Evolutionary conservation across 2,888 invertebrate genomes (phyloP).

Genomic region (Drosophila siamana): DNA sequence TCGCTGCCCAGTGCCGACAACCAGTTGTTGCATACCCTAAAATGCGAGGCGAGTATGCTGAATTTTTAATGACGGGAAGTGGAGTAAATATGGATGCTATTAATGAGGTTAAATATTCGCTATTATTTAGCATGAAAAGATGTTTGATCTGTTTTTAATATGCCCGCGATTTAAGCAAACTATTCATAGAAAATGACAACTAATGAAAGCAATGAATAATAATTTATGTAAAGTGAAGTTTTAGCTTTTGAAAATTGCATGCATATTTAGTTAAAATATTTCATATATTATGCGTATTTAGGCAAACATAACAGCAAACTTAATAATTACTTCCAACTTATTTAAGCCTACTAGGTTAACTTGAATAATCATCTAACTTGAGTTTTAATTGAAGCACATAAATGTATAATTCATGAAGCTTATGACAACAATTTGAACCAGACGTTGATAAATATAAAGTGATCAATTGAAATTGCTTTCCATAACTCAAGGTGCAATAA

Average conservation of each 20-base stretch:
- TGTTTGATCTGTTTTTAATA: background rate
- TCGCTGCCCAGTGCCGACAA: constrained; percentile 49
- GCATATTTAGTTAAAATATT: background rate
- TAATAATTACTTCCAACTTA: too few relatives aligned
- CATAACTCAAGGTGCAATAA: too few relatives aligned
- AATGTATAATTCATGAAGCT: too few relatives aligned
- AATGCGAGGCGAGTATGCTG: background rate
- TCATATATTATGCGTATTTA: background rate
- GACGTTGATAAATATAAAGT: too few relatives aligned
- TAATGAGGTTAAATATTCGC: background rate
- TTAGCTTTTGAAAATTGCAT: background rate
- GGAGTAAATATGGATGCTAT: background rate
- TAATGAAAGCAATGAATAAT: too few relatives aligned
- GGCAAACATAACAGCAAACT: too few relatives aligned
- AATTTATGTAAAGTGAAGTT: background rate
- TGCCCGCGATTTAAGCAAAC: too few relatives aligned
- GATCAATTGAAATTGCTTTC: background rate
- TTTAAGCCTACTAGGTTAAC: background rate
- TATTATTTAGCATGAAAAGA: background rate
- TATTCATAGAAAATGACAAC: too few relatives aligned
- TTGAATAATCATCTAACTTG: background rate
- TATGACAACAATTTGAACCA: too few relatives aligned
- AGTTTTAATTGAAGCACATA: too few relatives aligned
- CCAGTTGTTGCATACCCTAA: constrained; percentile 52
- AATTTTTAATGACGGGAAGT: background rate